phyloP scores from a whole-genome alignment of 2,888 invertebrate genomes.

The Callyntrura guangdongensis region DNA sequence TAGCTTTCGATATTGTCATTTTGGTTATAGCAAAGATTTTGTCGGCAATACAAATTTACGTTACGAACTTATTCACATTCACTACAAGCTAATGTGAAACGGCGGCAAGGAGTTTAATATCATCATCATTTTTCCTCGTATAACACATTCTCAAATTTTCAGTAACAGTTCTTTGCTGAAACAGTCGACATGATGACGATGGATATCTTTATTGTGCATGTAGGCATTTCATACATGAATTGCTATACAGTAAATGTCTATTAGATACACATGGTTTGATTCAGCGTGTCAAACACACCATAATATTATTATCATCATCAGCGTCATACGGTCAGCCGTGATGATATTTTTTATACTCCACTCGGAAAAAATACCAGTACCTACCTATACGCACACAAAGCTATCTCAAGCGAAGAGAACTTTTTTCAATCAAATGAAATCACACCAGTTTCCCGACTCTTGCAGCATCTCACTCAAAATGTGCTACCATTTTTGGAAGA shows the following conservation, averaged over 20 bases:
- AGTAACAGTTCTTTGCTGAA: conserved; percentile 40
- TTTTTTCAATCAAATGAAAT: neutral
- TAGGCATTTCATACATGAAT: neutral
- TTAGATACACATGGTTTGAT: conserved; percentile 57
- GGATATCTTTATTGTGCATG: neutral
- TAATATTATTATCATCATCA: conserved; percentile 18
- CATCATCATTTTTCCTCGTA: neutral
- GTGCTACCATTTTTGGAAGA: neutral
- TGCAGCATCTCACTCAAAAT: neutral
- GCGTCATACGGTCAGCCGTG: neutral
- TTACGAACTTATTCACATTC: no score
- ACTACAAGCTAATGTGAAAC: conserved; percentile 1
- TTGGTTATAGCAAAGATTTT: no score
- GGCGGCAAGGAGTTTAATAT: conserved; percentile 38
- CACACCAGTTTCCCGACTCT: neutral
- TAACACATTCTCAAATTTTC: conserved; percentile 1
- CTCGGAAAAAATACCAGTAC: neutral
- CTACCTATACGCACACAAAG: no score
- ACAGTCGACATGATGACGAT: neutral
- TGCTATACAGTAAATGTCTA: conserved; percentile 27
- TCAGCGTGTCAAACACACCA: conserved; percentile 38
- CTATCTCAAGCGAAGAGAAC: neutral
- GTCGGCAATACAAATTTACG: no score
- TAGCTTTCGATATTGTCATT: neutral
- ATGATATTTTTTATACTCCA: conserved; percentile 1